Evolutionary conservation across 2,797 vertebrate species (phyloP), one percentile per base, ranked within the genome.

Genomic region (Nasua narica): DNA sequence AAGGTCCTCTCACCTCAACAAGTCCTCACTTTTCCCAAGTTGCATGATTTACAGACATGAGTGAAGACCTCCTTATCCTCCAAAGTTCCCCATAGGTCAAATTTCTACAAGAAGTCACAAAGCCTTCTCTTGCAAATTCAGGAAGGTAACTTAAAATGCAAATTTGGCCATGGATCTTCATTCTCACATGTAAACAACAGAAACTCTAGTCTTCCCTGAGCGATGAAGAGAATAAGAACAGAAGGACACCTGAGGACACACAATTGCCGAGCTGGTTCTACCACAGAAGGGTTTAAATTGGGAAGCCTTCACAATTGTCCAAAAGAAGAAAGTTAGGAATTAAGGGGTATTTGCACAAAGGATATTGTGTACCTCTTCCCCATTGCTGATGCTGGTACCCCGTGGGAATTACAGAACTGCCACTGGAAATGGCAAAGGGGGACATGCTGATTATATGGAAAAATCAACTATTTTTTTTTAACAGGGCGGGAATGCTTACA

Each of bases 81-180:
- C 32, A 65, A 87, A 27, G 35, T 62, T 52, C 27, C 10, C 32
- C 9, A 14, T 18, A 62, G 13, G 19, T 58, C 60, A 85, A 29
- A 62, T 48, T 74, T 95, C 48, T 91, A 69, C 18, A 82, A 21
- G 8, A 83, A 48, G 15, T 83, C 60, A 90, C 14, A 65, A 48
- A 69, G 37, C 12, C 2, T 88, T 58, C 52, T 56, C 65, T 46
- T 81, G 76, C 2, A 29, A 40, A 90, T 35, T 3, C 67, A 35
- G 48, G 50, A 94, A 93, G 62, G 21, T 27, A 83, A 90, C 25
- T 43, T 56, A 35, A 72, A 48, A 74, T 87, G 43, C 18, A 95
- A 87, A 77, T 37, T 37, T n/a, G 18, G 0, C 25, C 29, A 10
- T 5, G 29, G 5, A 35, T 1, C 82, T 96, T 91, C 67, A 10